These are phyloP conservation scores for Eutolmus rufibarbis DNA, from an alignment of 2,888 invertebrate genomes.

Conservation along the genomic window DNA sequence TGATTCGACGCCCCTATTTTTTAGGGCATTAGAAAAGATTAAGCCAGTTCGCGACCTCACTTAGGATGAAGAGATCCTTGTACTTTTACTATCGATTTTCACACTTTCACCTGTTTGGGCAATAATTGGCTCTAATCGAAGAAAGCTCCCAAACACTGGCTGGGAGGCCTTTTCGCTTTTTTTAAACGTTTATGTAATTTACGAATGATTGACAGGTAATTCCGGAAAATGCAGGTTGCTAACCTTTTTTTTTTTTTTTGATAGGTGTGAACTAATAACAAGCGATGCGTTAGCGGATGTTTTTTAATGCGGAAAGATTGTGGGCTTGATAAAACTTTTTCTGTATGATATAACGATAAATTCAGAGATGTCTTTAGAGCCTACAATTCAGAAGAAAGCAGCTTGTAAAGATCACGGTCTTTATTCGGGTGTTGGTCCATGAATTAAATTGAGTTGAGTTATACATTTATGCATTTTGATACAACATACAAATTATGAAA, in stretches of 20 bases:
- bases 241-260: neutral
- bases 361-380: neutral
- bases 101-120: conserved; percentile 1
- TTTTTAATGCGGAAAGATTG: neutral
- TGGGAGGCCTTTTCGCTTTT: neutral
- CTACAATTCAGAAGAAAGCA: neutral
- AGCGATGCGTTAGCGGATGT: neutral
- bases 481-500: neutral
- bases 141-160: neutral
- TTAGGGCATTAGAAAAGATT: neutral
- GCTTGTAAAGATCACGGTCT: neutral
- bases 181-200: neutral
- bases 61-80: neutral
- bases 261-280: neutral
- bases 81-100: neutral
- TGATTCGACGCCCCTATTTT: neutral
- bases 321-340: neutral
- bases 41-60: neutral
- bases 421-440: too few species aligned
- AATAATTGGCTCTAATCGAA: conserved; percentile 8
- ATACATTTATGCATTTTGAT: neutral
- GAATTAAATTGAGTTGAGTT: neutral
- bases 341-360: neutral
- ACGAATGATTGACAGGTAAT: neutral
- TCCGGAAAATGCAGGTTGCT: neutral